Percentiles rank a stretch among this genome's conserved stretches.
These are phyloP conservation scores for Pteria penguin DNA, from an alignment of 2,888 invertebrate species.

Conservation along the genomic window DNA sequence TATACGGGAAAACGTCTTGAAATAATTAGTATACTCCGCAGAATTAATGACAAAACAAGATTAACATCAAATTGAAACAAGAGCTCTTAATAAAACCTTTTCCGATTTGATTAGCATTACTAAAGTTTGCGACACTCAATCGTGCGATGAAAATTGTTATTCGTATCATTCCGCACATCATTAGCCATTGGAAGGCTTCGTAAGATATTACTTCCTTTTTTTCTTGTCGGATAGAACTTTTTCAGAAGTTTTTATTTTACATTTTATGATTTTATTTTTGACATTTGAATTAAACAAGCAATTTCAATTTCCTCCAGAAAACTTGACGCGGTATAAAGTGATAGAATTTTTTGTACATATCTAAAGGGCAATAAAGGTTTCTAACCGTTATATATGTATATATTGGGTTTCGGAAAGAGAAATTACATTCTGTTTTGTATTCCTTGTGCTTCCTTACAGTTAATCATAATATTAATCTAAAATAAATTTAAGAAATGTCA, in stretches of 20 bases:
- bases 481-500: no score
- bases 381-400: no score
- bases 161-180: background rate
- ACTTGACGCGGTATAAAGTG: no score
- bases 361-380: no score
- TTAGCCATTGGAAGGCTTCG: background rate
- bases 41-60: slow-evolving; percentile 44
- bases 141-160: background rate
- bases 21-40: slow-evolving; percentile 45
- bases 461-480: no score
- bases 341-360: no score
- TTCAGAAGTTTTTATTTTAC: background rate
- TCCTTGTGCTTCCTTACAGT: no score
- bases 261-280: no score
- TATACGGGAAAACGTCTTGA: slow-evolving; percentile 38
- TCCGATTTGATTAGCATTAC: slow-evolving; percentile 37
- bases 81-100: slow-evolving; percentile 45
- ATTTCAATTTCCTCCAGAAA: no score
- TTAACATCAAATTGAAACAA: slow-evolving; percentile 43
- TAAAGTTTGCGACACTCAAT: slow-evolving; percentile 8
- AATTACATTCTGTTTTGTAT: no score
- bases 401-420: no score
- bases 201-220: background rate
- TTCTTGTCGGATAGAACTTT: background rate
- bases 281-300: no score